Conservation (phyloP, 2,888 invertebrate species). For the Anaspis maculata region DNA sequence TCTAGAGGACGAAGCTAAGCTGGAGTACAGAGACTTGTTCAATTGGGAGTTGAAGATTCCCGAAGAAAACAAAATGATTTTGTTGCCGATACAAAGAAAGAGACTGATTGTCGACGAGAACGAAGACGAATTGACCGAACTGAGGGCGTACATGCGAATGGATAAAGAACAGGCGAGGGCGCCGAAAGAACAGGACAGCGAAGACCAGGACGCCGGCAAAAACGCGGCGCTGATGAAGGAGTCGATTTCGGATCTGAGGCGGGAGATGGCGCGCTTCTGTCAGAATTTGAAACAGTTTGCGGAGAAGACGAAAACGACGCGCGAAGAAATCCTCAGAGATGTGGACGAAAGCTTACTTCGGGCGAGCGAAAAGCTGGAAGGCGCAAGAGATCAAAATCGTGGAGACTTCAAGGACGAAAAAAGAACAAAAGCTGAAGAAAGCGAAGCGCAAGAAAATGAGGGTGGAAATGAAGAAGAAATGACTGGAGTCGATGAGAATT, state of each 20-base stretch:
- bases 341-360: too few relatives aligned
- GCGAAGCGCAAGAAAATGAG: background rate
- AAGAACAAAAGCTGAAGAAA: background rate
- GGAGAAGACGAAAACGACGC: constrained; percentile 16
- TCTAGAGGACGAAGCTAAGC: constrained; percentile 18
- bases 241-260: constrained; percentile 12
- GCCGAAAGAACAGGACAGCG: constrained; percentile 19
- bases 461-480: constrained; percentile 6
- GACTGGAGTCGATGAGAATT: constrained; percentile 3
- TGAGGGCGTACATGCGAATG: constrained; percentile 2
- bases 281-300: constrained; percentile 23
- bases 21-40: constrained; percentile 30
- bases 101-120: constrained; percentile 12
- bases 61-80: constrained; percentile 23
- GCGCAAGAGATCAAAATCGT: too few relatives aligned
- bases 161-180: constrained; percentile 11
- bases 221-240: constrained; percentile 1
- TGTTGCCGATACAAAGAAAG: constrained; percentile 21
- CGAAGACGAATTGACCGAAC: constrained; percentile 18
- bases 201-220: constrained; percentile 20
- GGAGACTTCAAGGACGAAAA: background rate
- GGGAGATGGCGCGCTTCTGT: constrained; percentile 23
- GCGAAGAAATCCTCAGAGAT: constrained; percentile 10
- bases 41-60: constrained; percentile 30
- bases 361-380: too few relatives aligned